Evolutionary conservation across 92 coral and sea anemone genomes (phyloP).

Genomic region (Phenganax stokvisi): DNA sequence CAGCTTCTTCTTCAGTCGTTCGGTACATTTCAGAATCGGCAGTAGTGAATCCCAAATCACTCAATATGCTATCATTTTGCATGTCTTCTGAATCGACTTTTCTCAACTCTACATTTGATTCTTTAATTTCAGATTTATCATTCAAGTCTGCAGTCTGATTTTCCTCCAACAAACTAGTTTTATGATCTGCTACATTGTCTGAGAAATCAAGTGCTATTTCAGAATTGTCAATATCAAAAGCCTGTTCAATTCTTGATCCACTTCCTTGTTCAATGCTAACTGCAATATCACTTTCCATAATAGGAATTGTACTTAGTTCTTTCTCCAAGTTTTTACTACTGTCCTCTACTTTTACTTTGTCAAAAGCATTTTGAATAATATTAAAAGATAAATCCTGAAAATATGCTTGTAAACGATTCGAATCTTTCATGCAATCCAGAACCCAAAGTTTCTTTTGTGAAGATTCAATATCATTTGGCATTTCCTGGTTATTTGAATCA

Average conservation of each 20-base stretch:
- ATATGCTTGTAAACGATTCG: neutral
- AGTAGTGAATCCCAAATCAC: neutral
- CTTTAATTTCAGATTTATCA: neutral
- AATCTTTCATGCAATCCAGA: slow-evolving; percentile 5
- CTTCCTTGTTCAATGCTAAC: slow-evolving; percentile 6
- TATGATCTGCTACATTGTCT: neutral
- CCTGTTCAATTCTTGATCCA: neutral
- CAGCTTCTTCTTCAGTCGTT: neutral
- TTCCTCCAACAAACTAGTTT: neutral
- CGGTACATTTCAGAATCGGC: slow-evolving; percentile 6
- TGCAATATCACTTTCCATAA: slow-evolving; percentile 21
- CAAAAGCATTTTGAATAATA: slow-evolving; percentile 14
- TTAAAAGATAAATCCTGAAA: slow-evolving; percentile 11
- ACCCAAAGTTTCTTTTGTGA: slow-evolving; percentile 6
- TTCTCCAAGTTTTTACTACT: neutral
- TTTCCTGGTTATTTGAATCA: neutral
- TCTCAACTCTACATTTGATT: neutral
- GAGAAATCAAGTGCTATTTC: neutral
- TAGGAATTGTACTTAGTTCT: neutral
- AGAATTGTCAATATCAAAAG: neutral
- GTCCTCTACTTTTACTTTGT: neutral
- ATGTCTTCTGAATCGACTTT: too few relatives aligned
- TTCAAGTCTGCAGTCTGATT: neutral
- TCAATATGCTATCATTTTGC: neutral
- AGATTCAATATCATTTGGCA: slow-evolving; percentile 5